Evolutionary conservation across 92 coral and sea anemone species (phyloP).

Genomic region (Actinernus sp.): DNA sequence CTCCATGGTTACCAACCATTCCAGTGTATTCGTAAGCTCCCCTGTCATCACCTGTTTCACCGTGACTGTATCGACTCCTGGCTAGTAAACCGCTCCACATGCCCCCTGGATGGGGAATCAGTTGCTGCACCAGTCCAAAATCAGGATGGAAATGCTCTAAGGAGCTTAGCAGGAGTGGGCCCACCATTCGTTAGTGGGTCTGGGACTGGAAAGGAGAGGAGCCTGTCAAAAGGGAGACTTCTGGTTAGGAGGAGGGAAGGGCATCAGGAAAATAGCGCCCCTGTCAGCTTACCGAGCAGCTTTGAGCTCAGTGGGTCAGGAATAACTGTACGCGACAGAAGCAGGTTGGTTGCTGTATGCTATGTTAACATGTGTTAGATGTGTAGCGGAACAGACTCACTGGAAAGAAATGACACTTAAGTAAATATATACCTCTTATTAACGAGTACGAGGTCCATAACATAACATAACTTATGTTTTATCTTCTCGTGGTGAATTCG

Average conservation of each 20-base stretch:
- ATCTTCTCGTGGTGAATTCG: too few relatives aligned
- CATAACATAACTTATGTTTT: too few relatives aligned
- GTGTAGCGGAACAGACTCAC: too few relatives aligned
- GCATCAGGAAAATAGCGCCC: conserved; percentile 9
- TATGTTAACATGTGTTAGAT: too few relatives aligned
- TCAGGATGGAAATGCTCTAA: not conserved
- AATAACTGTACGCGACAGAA: conserved; percentile 39
- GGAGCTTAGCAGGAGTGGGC: conserved; percentile 2
- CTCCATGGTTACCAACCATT: conserved; percentile 70
- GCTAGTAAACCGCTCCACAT: conserved; percentile 85
- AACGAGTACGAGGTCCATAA: too few relatives aligned
- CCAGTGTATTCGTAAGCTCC: conserved; percentile 79
- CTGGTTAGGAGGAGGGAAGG: conserved; percentile 40
- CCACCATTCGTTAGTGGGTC: conserved; percentile 12
- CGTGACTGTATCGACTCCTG: conserved; percentile 92
- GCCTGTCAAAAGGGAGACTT: conserved; percentile 34
- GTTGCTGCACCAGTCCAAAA: not conserved
- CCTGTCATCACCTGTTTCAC: conserved; percentile 90
- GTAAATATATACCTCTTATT: too few relatives aligned
- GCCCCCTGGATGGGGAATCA: conserved; percentile 86
- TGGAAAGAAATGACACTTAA: too few relatives aligned
- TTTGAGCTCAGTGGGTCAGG: conserved; percentile 85
- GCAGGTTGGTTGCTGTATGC: conserved; percentile 1
- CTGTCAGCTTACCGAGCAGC: conserved; percentile 64
- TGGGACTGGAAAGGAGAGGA: conserved; percentile 9